Conservation (phyloP, 2,888 invertebrate genomes). For the Hydrotaea cyrtoneurina region DNA sequence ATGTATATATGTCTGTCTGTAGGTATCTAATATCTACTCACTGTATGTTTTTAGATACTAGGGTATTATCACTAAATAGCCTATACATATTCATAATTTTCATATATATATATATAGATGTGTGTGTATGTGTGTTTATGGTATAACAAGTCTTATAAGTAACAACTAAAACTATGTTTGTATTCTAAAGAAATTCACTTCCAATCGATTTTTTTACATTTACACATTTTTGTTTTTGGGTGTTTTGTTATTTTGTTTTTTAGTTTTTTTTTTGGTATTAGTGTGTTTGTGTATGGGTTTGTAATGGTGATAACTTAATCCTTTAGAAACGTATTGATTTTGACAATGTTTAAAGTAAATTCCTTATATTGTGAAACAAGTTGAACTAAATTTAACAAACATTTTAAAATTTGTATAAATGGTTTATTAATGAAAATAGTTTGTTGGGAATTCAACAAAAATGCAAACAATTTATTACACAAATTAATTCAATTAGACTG, state of each 20-base stretch:
- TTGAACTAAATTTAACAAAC: too few relatives aligned
- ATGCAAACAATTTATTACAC: too few relatives aligned
- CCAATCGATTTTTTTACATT: constrained; percentile 36
- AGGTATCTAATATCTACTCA: neutral
- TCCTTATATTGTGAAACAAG: neutral
- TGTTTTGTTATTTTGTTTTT: neutral
- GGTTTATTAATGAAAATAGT: too few relatives aligned
- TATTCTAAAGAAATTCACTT: constrained; percentile 2
- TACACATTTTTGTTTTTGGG: constrained; percentile 31
- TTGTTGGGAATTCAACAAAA: too few relatives aligned
- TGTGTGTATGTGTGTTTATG: constrained; percentile 22
- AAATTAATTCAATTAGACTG: too few relatives aligned
- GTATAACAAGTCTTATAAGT: constrained; percentile 54
- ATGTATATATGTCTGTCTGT: constrained; percentile 23
- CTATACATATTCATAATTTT: constrained; percentile 44
- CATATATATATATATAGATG: constrained; percentile 16
- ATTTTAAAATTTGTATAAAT: too few relatives aligned
- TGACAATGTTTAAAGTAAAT: neutral
- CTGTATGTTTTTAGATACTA: neutral
- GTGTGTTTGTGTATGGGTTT: too few relatives aligned
- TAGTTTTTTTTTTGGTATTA: neutral
- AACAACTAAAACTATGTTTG: constrained; percentile 41
- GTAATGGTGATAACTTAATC: constrained; percentile 26
- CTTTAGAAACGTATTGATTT: too few relatives aligned
- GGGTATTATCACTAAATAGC: neutral